Percentiles rank a stretch among this genome's conserved stretches.
These are phyloP conservation scores for Raja brachyura DNA, from an alignment of 2,113 vertebrate species.

Conservation along the genomic window DNA sequence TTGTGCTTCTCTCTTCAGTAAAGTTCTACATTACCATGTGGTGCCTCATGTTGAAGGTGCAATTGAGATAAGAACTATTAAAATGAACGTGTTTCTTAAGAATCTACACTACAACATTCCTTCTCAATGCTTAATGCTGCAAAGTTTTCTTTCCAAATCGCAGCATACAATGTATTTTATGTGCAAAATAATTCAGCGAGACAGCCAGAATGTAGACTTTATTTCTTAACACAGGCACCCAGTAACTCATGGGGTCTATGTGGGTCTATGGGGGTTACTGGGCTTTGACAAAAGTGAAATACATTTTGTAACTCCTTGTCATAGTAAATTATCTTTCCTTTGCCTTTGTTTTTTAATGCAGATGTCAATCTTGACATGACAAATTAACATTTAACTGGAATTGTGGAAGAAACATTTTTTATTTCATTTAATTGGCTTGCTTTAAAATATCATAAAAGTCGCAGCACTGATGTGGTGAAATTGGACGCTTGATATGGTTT, in stretches of 20 bases:
- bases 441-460: neutral
- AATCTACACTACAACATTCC: neutral
- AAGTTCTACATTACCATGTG: neutral
- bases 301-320: neutral
- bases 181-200: neutral
- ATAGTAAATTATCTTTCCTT: neutral
- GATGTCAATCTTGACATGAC: neutral
- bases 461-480: neutral
- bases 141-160: neutral
- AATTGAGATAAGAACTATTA: neutral
- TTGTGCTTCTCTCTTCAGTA: neutral
- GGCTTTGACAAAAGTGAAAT: conserved; percentile 29
- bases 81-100: neutral
- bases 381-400: neutral
- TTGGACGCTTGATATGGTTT: neutral
- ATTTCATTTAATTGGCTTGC: neutral
- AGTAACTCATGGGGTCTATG: neutral
- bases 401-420: neutral
- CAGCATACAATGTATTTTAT: conserved; percentile 2
- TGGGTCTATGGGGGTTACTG: neutral
- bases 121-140: neutral
- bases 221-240: neutral
- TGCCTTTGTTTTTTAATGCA: neutral
- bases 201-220: neutral
- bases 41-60: neutral